phyloP scores from a whole-genome alignment of 1,140 invertebrate genomes.

The Pseudachorutes palmiensis region DNA sequence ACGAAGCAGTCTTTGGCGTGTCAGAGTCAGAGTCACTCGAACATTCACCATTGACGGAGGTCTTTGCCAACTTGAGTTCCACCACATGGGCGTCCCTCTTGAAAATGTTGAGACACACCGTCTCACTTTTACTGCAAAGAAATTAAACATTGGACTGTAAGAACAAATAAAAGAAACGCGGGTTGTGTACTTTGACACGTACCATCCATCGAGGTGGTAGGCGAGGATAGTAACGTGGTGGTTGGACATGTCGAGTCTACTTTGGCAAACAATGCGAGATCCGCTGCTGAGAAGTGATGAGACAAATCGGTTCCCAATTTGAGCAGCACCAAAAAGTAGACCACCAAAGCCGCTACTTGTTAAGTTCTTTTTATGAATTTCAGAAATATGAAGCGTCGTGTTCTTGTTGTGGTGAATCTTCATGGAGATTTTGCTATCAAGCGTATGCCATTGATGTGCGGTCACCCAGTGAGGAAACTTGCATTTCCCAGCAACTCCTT shows the following conservation, averaged over 20 bases:
- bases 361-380: background rate
- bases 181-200: constrained; percentile 39
- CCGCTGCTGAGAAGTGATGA: constrained; percentile 22
- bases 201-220: constrained; percentile 67
- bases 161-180: background rate
- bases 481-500: constrained; percentile 47
- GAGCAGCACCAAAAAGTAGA: constrained; percentile 15
- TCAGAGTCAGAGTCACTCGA: background rate
- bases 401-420: constrained; percentile 61
- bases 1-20: constrained; percentile 1
- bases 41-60: background rate
- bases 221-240: constrained; percentile 46
- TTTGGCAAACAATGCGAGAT: constrained; percentile 27
- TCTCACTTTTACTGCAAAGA: constrained; percentile 47
- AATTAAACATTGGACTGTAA: too few species aligned
- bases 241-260: constrained; percentile 21
- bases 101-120: constrained; percentile 51
- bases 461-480: constrained; percentile 68
- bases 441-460: constrained; percentile 66
- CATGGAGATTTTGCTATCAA: constrained; percentile 63
- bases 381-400: constrained; percentile 53
- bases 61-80: constrained; percentile 42
- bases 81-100: constrained; percentile 49
- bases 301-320: constrained; percentile 17
- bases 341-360: constrained; percentile 16